Evolutionary conservation across 2,888 invertebrate genomes (phyloP).

Genomic region (Mesochorus sp.): DNA sequence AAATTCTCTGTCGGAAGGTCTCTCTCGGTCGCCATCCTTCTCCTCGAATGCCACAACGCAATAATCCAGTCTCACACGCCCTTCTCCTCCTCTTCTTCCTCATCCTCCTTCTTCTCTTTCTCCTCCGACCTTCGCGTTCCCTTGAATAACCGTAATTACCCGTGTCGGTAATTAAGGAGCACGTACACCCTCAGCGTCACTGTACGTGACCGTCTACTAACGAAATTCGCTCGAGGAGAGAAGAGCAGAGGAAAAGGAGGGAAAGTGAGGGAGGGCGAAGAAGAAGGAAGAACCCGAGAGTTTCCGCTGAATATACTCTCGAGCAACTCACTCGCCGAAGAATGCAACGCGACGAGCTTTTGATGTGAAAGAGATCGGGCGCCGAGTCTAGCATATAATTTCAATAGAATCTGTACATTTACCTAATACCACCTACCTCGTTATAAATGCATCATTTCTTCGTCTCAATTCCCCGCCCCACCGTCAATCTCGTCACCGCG

Average conservation of each 20-base stretch:
- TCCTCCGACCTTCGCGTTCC: conserved; percentile 40
- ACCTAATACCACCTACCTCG: background rate
- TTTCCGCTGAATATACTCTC: conserved; percentile 6
- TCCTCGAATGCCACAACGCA: conserved; percentile 19
- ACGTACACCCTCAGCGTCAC: conserved; percentile 68
- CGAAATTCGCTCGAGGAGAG: conserved; percentile 40
- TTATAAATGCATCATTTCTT: background rate
- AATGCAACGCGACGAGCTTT: conserved; percentile 19
- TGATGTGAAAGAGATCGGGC: conserved; percentile 30
- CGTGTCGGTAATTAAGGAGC: conserved; percentile 74
- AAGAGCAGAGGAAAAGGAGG: too few relatives aligned
- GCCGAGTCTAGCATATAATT: conserved; percentile 25
- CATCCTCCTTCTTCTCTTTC: background rate
- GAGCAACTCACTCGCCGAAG: conserved; percentile 8
- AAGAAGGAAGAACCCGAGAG: background rate
- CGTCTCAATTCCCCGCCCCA: too few relatives aligned
- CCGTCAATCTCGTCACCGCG: too few relatives aligned
- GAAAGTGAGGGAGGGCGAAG: too few relatives aligned
- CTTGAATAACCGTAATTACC: conserved; percentile 72
- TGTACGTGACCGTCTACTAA: conserved; percentile 53
- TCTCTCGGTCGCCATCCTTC: background rate
- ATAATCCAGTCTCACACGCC: conserved; percentile 38
- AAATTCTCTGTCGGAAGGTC: background rate
- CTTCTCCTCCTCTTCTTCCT: background rate
- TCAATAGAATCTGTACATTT: conserved; percentile 32